Conservation (phyloP, 2,797 vertebrate species). For the Tragopan temminckii region DNA sequence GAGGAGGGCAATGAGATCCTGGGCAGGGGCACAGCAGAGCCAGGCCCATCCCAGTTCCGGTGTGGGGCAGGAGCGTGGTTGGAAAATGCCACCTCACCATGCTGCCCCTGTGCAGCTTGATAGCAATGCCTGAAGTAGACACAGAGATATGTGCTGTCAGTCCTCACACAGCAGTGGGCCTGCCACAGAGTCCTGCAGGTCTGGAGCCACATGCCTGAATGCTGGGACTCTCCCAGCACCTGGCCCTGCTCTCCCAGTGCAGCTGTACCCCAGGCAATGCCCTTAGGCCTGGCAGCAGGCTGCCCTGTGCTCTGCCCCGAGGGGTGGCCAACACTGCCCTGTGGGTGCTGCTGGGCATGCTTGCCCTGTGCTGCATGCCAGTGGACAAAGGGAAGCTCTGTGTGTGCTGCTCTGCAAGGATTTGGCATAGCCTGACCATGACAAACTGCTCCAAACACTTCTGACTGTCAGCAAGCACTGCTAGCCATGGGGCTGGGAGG, state of each 20-base stretch:
- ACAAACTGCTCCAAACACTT: background rate
- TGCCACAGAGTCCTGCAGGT: rapidly evolving
- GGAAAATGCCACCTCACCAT: background rate
- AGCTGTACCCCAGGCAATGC: background rate
- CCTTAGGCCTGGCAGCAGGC: background rate
- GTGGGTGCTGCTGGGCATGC: background rate
- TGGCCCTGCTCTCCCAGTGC: background rate
- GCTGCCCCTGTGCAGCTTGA: rapidly evolving
- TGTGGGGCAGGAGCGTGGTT: background rate
- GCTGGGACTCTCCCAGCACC: background rate
- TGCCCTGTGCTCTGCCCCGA: no score
- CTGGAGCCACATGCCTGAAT: background rate
- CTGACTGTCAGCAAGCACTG: background rate
- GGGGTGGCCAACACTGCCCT: background rate
- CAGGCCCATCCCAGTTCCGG: background rate
- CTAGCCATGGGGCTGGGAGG: background rate
- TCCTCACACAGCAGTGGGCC: rapidly evolving
- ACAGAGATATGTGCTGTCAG: background rate
- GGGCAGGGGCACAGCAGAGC: no score
- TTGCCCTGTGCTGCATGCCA: background rate
- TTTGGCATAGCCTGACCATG: background rate
- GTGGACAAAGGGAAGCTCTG: slow-evolving; percentile 35
- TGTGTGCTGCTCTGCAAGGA: background rate
- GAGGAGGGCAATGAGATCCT: rapidly evolving
- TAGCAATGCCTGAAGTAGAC: no score